phyloP scores from a whole-genome alignment of 2,113 vertebrate genomes.

The Tychaedon coryphoeus region DNA sequence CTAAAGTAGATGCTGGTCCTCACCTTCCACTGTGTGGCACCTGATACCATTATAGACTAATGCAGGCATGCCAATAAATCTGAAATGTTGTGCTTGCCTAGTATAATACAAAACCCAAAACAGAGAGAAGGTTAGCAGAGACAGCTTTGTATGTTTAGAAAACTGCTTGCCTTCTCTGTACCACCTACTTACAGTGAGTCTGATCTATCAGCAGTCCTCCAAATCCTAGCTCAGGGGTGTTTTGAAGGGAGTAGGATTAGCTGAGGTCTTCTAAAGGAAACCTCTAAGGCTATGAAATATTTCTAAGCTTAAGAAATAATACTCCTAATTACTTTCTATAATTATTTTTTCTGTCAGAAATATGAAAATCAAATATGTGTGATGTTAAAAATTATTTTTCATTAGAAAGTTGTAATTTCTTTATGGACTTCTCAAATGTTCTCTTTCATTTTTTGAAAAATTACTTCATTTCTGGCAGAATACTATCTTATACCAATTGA shows the following conservation, averaged over 20 bases:
- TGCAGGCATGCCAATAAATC: not conserved
- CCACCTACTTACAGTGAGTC: not conserved
- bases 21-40: not conserved
- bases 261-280: not conserved
- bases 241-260: not conserved
- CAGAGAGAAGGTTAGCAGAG: not conserved
- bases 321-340: slow-evolving; percentile 11
- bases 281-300: not conserved
- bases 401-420: slow-evolving; percentile 28
- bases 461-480: not conserved
- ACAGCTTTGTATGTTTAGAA: not conserved
- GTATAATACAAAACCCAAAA: not conserved
- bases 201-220: not conserved
- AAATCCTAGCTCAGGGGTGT: not conserved
- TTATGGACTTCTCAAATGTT: not conserved
- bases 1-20: not conserved
- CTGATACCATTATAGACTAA: not conserved
- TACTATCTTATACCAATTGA: not conserved
- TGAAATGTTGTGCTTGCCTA: not conserved
- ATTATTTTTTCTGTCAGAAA: slow-evolving; percentile 24
- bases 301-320: not conserved
- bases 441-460: not conserved
- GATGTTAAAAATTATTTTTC: slow-evolving; percentile 32
- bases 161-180: not conserved
- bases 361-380: slow-evolving; percentile 12